Evolutionary conservation across 2,888 invertebrate species (phyloP).

Genomic region (Cheiracanthium punctorium): DNA sequence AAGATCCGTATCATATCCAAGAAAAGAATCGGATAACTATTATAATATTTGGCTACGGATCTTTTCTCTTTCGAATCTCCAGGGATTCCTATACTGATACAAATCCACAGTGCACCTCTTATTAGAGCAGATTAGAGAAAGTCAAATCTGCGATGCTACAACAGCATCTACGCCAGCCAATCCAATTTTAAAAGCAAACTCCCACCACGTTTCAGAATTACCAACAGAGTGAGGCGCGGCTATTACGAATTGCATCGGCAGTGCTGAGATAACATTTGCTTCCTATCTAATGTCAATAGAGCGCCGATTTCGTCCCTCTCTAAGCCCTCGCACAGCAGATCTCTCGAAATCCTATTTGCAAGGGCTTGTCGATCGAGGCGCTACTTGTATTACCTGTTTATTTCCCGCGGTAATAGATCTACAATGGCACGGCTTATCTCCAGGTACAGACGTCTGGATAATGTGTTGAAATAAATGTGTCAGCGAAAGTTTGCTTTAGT

Average conservation of each 20-base stretch:
- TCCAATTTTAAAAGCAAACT: no score
- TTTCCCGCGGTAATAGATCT: background rate
- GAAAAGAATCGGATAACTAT: no score
- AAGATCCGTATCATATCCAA: no score
- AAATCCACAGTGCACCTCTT: no score
- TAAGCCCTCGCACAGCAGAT: background rate
- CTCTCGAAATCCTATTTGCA: background rate
- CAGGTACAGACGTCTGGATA: background rate
- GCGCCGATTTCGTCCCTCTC: background rate
- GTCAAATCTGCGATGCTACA: no score
- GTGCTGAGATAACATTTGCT: background rate
- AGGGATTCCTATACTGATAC: no score
- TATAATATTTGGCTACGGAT: no score
- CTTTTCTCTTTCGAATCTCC: no score
- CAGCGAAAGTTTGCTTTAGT: no score
- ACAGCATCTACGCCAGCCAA: no score
- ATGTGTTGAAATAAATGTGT: background rate
- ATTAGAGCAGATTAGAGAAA: no score
- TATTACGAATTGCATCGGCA: background rate
- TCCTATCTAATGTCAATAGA: background rate
- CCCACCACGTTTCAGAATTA: background rate
- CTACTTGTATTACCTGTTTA: background rate
- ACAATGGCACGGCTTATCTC: background rate
- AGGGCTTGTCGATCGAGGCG: background rate
- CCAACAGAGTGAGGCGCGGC: background rate